Evolutionary conservation across 2,888 invertebrate species (phyloP).

Genomic region (Caenorhabditis auriculariae): DNA sequence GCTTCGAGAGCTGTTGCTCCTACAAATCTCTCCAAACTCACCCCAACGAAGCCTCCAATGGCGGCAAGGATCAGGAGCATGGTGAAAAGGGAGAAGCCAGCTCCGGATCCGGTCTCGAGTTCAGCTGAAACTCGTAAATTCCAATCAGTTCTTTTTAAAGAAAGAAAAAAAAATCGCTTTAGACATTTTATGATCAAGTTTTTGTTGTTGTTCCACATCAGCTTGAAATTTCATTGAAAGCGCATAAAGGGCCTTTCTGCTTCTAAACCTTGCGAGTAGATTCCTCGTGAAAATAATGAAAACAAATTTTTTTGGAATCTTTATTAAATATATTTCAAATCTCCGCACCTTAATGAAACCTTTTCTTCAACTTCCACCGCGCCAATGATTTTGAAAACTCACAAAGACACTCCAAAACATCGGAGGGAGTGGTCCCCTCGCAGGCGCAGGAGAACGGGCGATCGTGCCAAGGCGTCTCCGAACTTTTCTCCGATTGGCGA

Average conservation of each 20-base stretch:
- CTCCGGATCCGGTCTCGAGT: constrained; percentile 13
- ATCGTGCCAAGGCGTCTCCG: constrained; percentile 19
- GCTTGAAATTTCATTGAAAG: too few relatives aligned
- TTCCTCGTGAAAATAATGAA: too few relatives aligned
- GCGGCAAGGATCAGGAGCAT: constrained; percentile 44
- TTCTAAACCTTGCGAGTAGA: too few relatives aligned
- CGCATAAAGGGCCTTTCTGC: too few relatives aligned
- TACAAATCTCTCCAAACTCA: neutral
- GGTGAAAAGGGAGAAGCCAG: constrained; percentile 41
- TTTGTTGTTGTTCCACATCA: too few relatives aligned
- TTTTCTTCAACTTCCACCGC: neutral
- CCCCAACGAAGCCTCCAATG: constrained; percentile 19
- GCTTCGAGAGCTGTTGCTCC: too few relatives aligned
- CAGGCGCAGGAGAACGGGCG: constrained; percentile 37
- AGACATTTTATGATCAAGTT: too few relatives aligned
- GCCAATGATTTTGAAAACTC: neutral
- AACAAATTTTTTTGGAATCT: too few relatives aligned
- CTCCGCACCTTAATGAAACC: too few relatives aligned
- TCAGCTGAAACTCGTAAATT: constrained; percentile 28
- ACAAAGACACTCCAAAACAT: constrained; percentile 26
- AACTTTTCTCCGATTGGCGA: constrained; percentile 6
- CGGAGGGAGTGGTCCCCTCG: constrained; percentile 15
- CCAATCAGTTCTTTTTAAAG: too few relatives aligned
- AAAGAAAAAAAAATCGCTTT: too few relatives aligned
- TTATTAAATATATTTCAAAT: too few relatives aligned